Conservation (phyloP, 2,888 invertebrate species). For the Isotomurus palustris region DNA sequence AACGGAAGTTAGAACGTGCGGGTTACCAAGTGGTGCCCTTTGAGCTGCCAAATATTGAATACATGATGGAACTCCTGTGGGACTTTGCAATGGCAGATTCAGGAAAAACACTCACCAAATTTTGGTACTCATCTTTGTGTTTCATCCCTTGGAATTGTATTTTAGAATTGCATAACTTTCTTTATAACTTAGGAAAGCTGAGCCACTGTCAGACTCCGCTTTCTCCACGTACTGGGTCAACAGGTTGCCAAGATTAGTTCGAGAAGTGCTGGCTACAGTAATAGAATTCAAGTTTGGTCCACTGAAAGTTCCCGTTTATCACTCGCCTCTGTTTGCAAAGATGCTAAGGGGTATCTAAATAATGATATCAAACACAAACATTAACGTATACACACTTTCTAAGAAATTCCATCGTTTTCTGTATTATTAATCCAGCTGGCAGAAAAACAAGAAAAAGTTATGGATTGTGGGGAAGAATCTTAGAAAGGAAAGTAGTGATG, state of each 20-base stretch:
- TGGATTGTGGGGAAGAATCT: slow-evolving; percentile 17
- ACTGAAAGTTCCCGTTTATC: slow-evolving; percentile 18
- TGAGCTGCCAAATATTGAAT: slow-evolving; percentile 27
- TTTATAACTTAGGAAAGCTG: slow-evolving; percentile 16
- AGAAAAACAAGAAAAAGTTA: slow-evolving; percentile 3
- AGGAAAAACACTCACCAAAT: slow-evolving; percentile 25
- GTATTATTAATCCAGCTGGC: slow-evolving; percentile 25
- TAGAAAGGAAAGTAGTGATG: slow-evolving; percentile 20
- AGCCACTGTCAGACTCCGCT: slow-evolving; percentile 18
- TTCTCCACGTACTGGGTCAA: slow-evolving; percentile 19
- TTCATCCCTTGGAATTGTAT: too few species aligned
- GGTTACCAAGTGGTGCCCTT: slow-evolving; percentile 47
- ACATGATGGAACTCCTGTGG: slow-evolving; percentile 20
- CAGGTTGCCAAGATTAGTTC: slow-evolving; percentile 7
- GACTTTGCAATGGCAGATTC: slow-evolving; percentile 31
- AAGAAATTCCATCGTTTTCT: too few species aligned
- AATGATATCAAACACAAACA: too few species aligned
- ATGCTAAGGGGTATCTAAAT: slow-evolving; percentile 17
- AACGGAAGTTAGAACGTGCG: slow-evolving; percentile 39
- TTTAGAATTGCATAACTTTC: not conserved
- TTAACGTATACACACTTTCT: too few species aligned
- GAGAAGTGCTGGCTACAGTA: slow-evolving; percentile 4
- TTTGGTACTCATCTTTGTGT: slow-evolving; percentile 28
- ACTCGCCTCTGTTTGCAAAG: slow-evolving; percentile 18
- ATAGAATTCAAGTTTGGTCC: slow-evolving; percentile 9